Base-by-base conservation (phyloP, 2,888 invertebrate species). In the Digitonthophagus gazella region DNA sequence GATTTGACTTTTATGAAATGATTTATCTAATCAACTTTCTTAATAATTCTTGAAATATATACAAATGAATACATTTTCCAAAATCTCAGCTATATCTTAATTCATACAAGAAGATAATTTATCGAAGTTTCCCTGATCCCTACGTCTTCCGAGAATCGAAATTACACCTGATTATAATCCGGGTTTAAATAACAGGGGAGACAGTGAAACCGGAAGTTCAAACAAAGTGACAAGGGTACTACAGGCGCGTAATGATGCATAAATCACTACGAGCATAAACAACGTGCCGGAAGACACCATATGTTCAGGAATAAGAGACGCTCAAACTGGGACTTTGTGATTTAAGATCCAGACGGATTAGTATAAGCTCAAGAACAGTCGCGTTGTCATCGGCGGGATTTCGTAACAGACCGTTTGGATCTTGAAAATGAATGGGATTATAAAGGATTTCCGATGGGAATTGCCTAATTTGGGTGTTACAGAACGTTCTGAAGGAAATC, bases 121-220 rank as follows among this genome's bases (percentile, higher is more conserved):
- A 61, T 61, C 61, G 61, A 61, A 61, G 20, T 18, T 61, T 61
- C 18, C 61, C 61, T 19, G 61, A 19, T 16, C 20, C 61, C 61
- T 18, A n/a, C n/a, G 20, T n/a, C n/a, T 14, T 16, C 5, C n/a
- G 61, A 61, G 18, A 61, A 61, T 61, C 61, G 61, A 61, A 61
- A 61, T 61, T 61, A 61, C 61, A 61, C 5, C 61, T 61, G 18
- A 61, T 61, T 61, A 61, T 61, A 61, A 61, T 61, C 61, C 20
- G n/a, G 16, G 61, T 18, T 61, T 18, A 61, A 61, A 61, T 61
- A 15, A 18, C 61, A 19, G 11, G 61, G 20, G 61, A 61, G 18
- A 61, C 11, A n/a, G 16, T 19, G 18, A 20, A 18, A 18, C n/a
- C 19, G 61, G 61, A 61, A 61, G 61, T 20, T 61, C 18, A n/a